These are phyloP conservation scores for Amblyraja radiata DNA, from an alignment of 2,797 vertebrate genomes.

Conservation along the genomic window DNA sequence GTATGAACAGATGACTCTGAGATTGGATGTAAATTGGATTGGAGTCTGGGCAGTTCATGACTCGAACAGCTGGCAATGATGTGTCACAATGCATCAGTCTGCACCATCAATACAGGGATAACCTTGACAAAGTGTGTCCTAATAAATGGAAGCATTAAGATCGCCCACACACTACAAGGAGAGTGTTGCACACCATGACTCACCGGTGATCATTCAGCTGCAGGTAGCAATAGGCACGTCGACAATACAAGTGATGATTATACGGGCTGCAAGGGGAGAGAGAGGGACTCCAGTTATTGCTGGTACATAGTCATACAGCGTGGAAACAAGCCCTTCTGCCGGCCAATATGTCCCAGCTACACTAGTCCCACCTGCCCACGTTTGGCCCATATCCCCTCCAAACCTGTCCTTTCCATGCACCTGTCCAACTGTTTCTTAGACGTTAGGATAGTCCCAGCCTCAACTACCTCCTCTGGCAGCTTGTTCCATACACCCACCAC, in stretches of 20 bases:
- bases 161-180: neutral
- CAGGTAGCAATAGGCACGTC: conserved; percentile 23
- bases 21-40: neutral
- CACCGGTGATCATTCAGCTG: conserved; percentile 25
- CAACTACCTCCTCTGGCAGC: too few species aligned
- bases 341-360: too few species aligned
- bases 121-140: neutral
- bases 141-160: neutral
- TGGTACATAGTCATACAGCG: neutral
- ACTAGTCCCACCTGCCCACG: too few species aligned
- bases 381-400: too few species aligned
- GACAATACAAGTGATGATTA: conserved; percentile 24
- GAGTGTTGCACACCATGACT: neutral
- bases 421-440: too few species aligned
- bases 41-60: neutral
- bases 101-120: neutral
- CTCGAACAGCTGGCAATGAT: neutral
- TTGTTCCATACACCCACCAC: too few species aligned
- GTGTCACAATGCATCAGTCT: neutral
- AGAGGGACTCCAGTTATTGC: neutral
- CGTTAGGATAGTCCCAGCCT: too few species aligned
- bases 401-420: too few species aligned
- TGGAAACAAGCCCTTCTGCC: too few species aligned
- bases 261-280: conserved; percentile 8
- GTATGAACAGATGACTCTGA: neutral